Evolutionary conservation across 2,113 vertebrate species (phyloP), one percentile per base, ranked within the genome.

Genomic region (Limanda limanda): DNA sequence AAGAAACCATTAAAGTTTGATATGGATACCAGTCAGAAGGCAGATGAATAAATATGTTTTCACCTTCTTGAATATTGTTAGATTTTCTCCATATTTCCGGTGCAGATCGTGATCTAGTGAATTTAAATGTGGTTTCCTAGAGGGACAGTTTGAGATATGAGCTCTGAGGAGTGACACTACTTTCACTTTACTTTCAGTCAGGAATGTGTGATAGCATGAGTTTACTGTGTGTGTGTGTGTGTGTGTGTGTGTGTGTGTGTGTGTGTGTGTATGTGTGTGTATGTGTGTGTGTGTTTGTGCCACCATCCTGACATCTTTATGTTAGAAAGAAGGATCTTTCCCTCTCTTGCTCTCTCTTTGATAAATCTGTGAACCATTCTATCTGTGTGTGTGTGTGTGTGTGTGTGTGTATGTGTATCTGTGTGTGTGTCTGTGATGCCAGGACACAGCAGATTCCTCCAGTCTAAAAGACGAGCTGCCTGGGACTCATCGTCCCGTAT

Each of bases 381-480:
- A 4, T 27, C 4, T 31, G 27, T 31, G 27, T 31, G 27, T 31
- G 27, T 31, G 27, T 31, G 5, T 31, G 5, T 31, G 27, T 31
- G 27, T 31, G 27, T 31, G 4, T 31, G 14, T 47, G 45, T 47
- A 14, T 47, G 45, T 47, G 2, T 47, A 42, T 68, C 42, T 76
- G 63, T 71, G 59, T 78, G 63, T 67, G 25, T 35, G 31, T 20
- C 45, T 7, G 51, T 20, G 48, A 23, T 0, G 17, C 48, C 15
- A 52, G 48, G 35, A 37, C 35, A 40, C 57, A 7, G 25, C 40
- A 11, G 40, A 40, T 40, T 11, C 40, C 57, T 54, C 64, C 58
- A 11, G 66, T 15, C 81, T 56, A 78, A 80, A 75, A 81, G 67
- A 56, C 1, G 55, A 87, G 45, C 62, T 64, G n/a, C 55, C 74